Conservation (phyloP, 2,888 invertebrate genomes). For the Orchestes rusci region DNA sequence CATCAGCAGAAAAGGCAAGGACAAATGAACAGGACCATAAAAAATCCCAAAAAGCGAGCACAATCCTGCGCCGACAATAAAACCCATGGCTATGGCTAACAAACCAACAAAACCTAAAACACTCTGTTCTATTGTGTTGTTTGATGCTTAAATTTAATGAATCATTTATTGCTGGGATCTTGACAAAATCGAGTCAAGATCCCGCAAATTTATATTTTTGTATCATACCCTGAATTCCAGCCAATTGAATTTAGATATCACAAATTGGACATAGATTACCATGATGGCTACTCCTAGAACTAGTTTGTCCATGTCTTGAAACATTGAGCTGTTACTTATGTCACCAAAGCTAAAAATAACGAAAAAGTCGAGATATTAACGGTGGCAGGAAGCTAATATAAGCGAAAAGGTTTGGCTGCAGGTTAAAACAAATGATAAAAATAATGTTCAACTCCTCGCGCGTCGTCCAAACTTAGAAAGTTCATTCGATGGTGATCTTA, state of each 20-base stretch:
- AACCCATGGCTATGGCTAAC: slow-evolving; percentile 65
- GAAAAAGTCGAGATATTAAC: too few relatives aligned
- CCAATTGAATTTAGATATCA: slow-evolving; percentile 67
- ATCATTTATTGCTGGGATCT: slow-evolving; percentile 1
- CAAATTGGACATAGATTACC: slow-evolving; percentile 66
- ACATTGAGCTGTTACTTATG: slow-evolving; percentile 61
- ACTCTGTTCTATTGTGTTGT: slow-evolving; percentile 44
- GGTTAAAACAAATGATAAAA: too few relatives aligned
- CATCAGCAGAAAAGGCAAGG: slow-evolving; percentile 73
- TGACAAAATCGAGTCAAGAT: not conserved
- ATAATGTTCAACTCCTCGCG: too few relatives aligned
- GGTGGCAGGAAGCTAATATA: too few relatives aligned
- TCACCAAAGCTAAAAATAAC: slow-evolving; percentile 65
- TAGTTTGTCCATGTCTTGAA: slow-evolving; percentile 65
- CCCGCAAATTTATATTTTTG: too few relatives aligned
- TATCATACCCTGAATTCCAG: slow-evolving; percentile 59
- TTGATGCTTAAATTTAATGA: slow-evolving; percentile 6
- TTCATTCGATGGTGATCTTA: too few relatives aligned
- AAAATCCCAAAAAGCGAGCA: slow-evolving; percentile 64
- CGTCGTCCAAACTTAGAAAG: too few relatives aligned
- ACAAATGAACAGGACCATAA: slow-evolving; percentile 76
- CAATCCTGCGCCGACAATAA: slow-evolving; percentile 62
- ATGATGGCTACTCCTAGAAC: slow-evolving; percentile 61
- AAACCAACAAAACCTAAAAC: slow-evolving; percentile 63
- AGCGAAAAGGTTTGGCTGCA: too few relatives aligned